Percentiles rank a stretch among this genome's conserved stretches.
phyloP scores from a whole-genome alignment of 2,888 invertebrate genomes.

The Agrochola litura region DNA sequence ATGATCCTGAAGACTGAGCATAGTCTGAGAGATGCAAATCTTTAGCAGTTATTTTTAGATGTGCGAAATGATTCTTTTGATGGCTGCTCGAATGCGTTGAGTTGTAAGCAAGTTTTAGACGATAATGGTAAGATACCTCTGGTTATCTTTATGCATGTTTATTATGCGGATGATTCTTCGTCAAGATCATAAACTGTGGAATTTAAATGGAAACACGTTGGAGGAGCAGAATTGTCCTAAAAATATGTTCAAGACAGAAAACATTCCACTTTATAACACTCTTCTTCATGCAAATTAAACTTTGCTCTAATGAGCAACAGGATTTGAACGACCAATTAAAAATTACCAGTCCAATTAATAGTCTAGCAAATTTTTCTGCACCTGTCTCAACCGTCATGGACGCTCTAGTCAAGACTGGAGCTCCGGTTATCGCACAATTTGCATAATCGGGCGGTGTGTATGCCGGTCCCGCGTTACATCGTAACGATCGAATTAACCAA shows the following conservation, averaged over 20 bases:
- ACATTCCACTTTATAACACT: not conserved
- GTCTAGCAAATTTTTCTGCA: conserved; percentile 38
- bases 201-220: not conserved
- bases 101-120: not conserved
- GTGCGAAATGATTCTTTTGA: not conserved
- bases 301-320: conserved; percentile 15
- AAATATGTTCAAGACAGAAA: not conserved
- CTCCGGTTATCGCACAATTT: conserved; percentile 64
- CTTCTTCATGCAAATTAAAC: conserved; percentile 35
- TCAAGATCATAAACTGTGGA: not conserved
- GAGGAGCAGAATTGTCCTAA: not conserved
- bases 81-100: not conserved
- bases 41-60: conserved; percentile 24
- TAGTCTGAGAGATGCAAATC: conserved; percentile 41
- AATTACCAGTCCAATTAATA: conserved; percentile 39
- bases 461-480: conserved; percentile 63
- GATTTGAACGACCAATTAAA: conserved; percentile 30
- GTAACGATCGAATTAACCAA: conserved; percentile 70
- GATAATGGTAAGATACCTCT: not conserved
- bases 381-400: conserved; percentile 43
- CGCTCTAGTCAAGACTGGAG: conserved; percentile 20
- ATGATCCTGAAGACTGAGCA: conserved; percentile 37
- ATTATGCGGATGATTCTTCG: not conserved
- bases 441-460: conserved; percentile 71
- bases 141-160: not conserved